Conservation (phyloP, 2,113 vertebrate species). For the Urocolius indicus region DNA sequence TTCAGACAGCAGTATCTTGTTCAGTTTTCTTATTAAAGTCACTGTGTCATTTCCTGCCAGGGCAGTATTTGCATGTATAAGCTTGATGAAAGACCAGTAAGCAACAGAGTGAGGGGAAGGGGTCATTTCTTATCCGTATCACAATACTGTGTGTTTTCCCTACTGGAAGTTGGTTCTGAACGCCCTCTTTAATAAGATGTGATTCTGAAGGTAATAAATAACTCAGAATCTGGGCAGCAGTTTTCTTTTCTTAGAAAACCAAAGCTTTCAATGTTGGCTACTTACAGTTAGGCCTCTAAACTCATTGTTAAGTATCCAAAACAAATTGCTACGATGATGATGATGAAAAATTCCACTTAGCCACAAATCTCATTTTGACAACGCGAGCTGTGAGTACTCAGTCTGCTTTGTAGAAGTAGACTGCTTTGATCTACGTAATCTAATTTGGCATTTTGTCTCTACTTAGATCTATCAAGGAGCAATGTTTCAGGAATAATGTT, state of each 20-base stretch:
- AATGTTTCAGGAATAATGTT: not conserved
- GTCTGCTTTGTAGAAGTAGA: conserved; percentile 17
- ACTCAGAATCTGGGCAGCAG: not conserved
- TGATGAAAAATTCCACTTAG: conserved; percentile 46
- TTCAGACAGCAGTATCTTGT: conserved; percentile 54
- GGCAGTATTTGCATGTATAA: conserved; percentile 44
- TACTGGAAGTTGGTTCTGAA: not conserved
- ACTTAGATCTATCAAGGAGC: not conserved
- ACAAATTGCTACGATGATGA: not conserved
- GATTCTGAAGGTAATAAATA: not conserved
- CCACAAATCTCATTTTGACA: conserved; percentile 42
- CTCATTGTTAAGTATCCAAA: conserved; percentile 25
- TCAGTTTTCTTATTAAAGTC: conserved; percentile 48
- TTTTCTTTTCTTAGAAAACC: not conserved
- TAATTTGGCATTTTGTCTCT: conserved; percentile 29
- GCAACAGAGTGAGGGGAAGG: not conserved
- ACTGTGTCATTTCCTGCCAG: conserved; percentile 3
- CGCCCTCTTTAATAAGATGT: not conserved
- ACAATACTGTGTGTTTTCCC: not conserved
- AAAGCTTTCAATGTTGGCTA: not conserved
- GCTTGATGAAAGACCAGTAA: not conserved
- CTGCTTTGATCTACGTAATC: conserved; percentile 40
- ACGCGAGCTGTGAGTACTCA: not conserved
- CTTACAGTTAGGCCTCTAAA: not conserved
- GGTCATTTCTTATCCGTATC: not conserved